Conservation (phyloP, 2,797 vertebrate species). For the Semotilus atromaculatus region DNA sequence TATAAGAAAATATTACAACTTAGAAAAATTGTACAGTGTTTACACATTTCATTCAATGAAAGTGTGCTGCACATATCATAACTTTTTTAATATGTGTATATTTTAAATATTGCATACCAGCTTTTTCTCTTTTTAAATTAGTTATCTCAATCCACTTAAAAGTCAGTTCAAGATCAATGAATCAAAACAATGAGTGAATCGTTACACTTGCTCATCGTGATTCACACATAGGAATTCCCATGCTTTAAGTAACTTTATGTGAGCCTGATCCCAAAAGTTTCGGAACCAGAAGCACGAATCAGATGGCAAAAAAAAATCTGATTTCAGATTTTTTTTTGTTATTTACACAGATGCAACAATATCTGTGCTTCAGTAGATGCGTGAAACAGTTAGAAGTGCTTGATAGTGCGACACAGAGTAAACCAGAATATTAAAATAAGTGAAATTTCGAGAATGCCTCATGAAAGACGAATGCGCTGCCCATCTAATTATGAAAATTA, state of each 20-base stretch:
- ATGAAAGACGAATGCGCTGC: slow-evolving; percentile 14
- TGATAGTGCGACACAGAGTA: not conserved
- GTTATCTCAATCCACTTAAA: not conserved
- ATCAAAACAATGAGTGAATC: not conserved
- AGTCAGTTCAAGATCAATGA: not conserved
- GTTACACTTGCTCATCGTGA: not conserved
- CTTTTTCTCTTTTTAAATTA: not conserved
- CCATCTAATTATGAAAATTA: slow-evolving; percentile 69
- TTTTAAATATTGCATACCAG: not conserved
- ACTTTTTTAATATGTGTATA: too few relatives aligned
- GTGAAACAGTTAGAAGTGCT: not conserved
- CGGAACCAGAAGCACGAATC: not conserved
- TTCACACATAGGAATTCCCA: not conserved
- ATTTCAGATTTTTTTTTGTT: not conserved
- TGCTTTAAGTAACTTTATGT: not conserved
- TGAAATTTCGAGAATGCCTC: not conserved
- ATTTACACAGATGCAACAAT: not conserved
- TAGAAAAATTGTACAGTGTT: not conserved
- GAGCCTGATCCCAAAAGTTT: not conserved
- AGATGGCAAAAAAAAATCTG: not conserved
- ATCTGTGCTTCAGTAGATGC: too few relatives aligned
- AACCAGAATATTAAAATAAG: not conserved
- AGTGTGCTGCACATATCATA: not conserved
- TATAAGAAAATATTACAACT: not conserved
- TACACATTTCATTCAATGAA: not conserved